Base-by-base conservation (phyloP, 1,140 invertebrate species). In the Sitobion miscanthi region DNA sequence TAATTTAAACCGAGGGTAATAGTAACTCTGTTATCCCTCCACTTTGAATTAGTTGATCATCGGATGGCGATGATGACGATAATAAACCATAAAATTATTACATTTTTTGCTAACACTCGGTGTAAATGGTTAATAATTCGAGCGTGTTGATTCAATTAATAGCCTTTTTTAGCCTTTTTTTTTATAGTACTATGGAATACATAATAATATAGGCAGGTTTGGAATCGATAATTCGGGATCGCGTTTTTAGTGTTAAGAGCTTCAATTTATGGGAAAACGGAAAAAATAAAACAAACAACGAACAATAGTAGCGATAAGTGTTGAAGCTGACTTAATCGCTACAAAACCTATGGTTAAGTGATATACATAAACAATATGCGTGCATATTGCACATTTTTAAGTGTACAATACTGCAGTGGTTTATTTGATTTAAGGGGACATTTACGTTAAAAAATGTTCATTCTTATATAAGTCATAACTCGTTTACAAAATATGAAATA, bases 1-100 rank as follows among this genome's bases (percentile, higher is more conserved):
- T 89, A 57, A 89, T 89, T 89, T 57, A 89, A 38, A 38, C 47
- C 20, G 21, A 38, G 49, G 35, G 35, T 54, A 88, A 88, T 88
- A n/a, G 49, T 54, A 89, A 89, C 49, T 42, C 35, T 4, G n/a
- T 42, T 57, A 57, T 89, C 49, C 87, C 54, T n/a, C n/a, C n/a
- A 54, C 88, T 38, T 38, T 57, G 35, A 89, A 57, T 89, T 42
- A 89, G 88, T 89, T 57, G 52, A 6, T 42, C 35, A 17, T 57
- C 54, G 88, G 35, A 89, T 57, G 17, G 57, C 25, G 52, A 89
- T 25, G 23, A 57, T 57, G 0, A 57, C 0, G 30, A 77, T 5
- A 20, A 38, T 52, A 89, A 57, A 57, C n/a, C 8, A 8, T 89
- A 25, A 42, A 57, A 54, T 89, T 35, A 89, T 89, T 89, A 54